Evolutionary conservation across 1,140 invertebrate species (phyloP).

Genomic region (Eubasilissa regina): DNA sequence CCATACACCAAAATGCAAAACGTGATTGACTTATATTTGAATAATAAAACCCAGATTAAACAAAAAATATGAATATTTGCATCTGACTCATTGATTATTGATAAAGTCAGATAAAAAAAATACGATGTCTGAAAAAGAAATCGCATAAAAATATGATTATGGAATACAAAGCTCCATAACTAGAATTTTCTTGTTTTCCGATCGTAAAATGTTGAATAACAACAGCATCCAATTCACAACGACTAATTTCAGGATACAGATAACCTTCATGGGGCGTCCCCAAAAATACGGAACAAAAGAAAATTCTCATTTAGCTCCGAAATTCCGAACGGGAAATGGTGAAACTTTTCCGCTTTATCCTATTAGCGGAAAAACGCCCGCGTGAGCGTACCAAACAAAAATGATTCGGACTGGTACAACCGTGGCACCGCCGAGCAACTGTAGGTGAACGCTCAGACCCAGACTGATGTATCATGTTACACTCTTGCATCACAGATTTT

Average conservation of each 20-base stretch:
- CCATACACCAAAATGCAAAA: too few relatives aligned
- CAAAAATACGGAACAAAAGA: constrained; percentile 43
- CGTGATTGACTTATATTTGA: too few relatives aligned
- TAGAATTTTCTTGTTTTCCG: constrained; percentile 20
- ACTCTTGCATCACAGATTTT: not conserved
- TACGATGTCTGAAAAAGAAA: constrained; percentile 20
- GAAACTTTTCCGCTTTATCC: constrained; percentile 51
- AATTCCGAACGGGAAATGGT: constrained; percentile 45
- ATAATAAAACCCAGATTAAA: too few relatives aligned
- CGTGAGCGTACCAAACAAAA: constrained; percentile 40
- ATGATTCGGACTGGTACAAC: constrained; percentile 40
- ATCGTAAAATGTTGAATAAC: constrained; percentile 38
- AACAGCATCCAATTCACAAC: constrained; percentile 38
- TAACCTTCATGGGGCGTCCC: constrained; percentile 30
- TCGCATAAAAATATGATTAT: constrained; percentile 23
- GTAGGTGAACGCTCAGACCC: constrained; percentile 8
- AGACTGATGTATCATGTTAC: not conserved
- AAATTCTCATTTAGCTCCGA: constrained; percentile 48
- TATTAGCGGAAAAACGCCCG: constrained; percentile 48
- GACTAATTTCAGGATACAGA: constrained; percentile 36
- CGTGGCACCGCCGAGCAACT: constrained; percentile 16
- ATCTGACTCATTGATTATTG: not conserved
- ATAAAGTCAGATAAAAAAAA: not conserved
- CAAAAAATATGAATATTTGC: too few relatives aligned
- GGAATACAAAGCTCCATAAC: not conserved